These are phyloP conservation scores for Stramonita haemastoma DNA, from an alignment of 2,888 invertebrate species.

Conservation along the genomic window DNA sequence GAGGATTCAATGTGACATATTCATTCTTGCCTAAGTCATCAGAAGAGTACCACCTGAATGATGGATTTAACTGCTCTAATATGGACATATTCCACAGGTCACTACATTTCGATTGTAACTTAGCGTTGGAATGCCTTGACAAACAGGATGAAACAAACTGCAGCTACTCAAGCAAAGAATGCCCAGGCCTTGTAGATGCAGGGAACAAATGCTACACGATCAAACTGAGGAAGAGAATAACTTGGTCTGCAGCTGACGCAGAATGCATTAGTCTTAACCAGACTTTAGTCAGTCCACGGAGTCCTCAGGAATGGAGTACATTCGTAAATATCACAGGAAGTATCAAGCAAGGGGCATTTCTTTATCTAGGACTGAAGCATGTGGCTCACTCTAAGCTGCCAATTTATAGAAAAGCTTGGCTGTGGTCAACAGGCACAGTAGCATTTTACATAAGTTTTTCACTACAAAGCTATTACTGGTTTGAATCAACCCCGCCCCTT, in stretches of 20 bases:
- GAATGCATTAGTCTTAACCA: not conserved
- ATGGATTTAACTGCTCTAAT: not conserved
- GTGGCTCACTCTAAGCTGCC: not conserved
- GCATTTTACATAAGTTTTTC: not conserved
- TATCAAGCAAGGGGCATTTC: not conserved
- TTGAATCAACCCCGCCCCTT: too few relatives aligned
- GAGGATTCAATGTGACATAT: not conserved
- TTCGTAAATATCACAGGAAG: not conserved
- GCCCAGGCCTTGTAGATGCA: not conserved
- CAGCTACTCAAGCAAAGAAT: not conserved
- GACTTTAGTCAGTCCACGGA: not conserved
- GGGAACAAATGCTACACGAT: not conserved
- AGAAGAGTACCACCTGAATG: not conserved
- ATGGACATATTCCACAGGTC: not conserved
- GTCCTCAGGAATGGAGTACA: not conserved
- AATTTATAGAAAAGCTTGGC: not conserved
- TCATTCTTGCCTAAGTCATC: not conserved
- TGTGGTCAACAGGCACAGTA: not conserved
- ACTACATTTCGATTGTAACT: conserved; percentile 2
- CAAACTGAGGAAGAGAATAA: not conserved
- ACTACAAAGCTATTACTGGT: too few relatives aligned
- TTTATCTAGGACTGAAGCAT: not conserved
- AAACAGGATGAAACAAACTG: conserved; percentile 4
- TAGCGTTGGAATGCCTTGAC: not conserved
- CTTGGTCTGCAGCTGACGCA: not conserved